These are phyloP conservation scores for Pelodytes ibericus DNA, from an alignment of 2,797 vertebrate species.

Conservation along the genomic window DNA sequence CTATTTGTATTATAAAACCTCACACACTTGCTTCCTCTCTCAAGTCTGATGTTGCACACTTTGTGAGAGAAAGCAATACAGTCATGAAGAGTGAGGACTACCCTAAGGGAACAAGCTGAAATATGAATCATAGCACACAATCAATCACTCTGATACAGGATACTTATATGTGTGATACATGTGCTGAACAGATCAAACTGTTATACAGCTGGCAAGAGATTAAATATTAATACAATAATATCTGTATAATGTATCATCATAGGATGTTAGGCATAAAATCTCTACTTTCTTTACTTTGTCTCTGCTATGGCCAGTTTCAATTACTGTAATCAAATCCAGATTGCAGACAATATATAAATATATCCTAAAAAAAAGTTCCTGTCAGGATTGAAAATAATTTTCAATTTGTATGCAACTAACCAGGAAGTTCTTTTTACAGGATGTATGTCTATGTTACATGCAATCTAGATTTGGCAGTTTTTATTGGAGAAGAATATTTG, in stretches of 20 bases:
- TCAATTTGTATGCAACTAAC: no score
- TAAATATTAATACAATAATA: constrained; percentile 11
- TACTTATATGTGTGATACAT: constrained; percentile 13
- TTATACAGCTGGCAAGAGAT: not conserved
- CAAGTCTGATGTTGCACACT: no score
- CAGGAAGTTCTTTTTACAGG: no score
- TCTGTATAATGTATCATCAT: not conserved
- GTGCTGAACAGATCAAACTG: not conserved
- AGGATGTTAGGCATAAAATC: not conserved
- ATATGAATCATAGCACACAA: constrained; percentile 17
- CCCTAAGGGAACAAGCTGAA: constrained; percentile 8
- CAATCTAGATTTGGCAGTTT: no score
- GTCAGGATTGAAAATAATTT: no score
- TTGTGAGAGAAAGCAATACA: no score
- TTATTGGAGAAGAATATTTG: no score
- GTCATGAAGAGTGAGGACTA: no score
- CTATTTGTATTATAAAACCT: no score
- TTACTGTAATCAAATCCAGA: constrained; percentile 42
- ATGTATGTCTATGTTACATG: no score
- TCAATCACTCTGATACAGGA: constrained; percentile 3
- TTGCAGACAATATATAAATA: constrained; percentile 22
- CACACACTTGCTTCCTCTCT: no score
- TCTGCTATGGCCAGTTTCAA: constrained; percentile 19
- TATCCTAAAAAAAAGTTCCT: no score
- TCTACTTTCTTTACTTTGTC: not conserved